phyloP scores from a whole-genome alignment of 2,797 vertebrate genomes.

The Falco rusticolus region DNA sequence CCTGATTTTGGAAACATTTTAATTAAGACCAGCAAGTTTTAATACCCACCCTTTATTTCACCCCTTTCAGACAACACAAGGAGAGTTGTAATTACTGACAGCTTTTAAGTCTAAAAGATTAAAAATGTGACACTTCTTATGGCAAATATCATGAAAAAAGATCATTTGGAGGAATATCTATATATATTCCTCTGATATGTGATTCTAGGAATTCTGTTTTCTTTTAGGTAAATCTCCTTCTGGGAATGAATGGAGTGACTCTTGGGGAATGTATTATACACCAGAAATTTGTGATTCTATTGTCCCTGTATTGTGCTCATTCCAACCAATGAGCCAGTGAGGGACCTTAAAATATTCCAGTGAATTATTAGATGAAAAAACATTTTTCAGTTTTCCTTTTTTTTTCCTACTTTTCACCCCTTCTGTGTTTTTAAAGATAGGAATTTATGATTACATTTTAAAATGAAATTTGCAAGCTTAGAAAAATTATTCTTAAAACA shows the following conservation, averaged over 20 bases:
- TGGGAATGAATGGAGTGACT: background rate
- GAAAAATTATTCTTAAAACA: background rate
- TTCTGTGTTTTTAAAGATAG: background rate
- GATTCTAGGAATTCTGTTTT: background rate
- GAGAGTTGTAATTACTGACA: background rate
- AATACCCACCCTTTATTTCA: background rate
- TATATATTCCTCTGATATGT: background rate
- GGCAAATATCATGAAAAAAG: background rate
- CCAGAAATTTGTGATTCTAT: background rate
- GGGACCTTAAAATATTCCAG: background rate
- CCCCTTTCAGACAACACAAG: background rate
- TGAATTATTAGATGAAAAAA: background rate
- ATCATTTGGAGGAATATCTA: background rate
- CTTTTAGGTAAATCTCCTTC: background rate
- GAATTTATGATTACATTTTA: background rate
- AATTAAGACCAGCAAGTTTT: background rate
- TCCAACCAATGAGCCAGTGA: background rate
- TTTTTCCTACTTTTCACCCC: background rate
- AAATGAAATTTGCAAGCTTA: background rate
- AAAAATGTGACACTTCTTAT: background rate
- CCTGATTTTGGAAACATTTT: background rate
- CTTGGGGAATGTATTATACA: background rate
- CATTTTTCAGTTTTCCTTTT: background rate
- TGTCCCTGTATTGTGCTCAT: background rate
- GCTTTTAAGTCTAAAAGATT: background rate